Evolutionary conservation across 37 sponge, comb jelly and placozoan genomes (phyloP).

Genomic region (Tethya wilhelma): DNA sequence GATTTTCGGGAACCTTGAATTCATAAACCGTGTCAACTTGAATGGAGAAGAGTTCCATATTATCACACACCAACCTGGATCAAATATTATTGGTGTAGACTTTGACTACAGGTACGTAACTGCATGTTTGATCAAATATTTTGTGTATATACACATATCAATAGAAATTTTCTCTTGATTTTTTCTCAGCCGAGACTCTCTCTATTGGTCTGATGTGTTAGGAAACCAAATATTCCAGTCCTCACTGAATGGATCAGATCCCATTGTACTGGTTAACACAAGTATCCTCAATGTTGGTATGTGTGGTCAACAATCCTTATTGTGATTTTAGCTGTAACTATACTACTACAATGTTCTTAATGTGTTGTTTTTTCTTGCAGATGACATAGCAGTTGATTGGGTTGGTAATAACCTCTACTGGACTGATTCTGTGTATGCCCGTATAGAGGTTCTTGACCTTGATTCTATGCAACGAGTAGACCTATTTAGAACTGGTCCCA

Average conservation of each 20-base stretch:
- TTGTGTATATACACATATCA: not conserved
- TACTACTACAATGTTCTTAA: too few relatives aligned
- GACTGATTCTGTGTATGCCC: constrained; percentile 43
- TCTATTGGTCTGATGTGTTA: constrained; percentile 38
- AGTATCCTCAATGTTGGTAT: not conserved
- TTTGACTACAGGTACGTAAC: constrained; percentile 39
- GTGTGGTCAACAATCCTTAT: not conserved
- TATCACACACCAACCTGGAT: not conserved
- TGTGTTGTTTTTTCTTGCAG: constrained; percentile 10
- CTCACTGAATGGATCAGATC: not conserved
- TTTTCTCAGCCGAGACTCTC: not conserved
- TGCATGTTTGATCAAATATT: not conserved
- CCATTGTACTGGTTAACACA: constrained; percentile 10
- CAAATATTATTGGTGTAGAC: constrained; percentile 11
- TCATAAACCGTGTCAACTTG: constrained; percentile 20
- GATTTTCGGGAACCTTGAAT: constrained; percentile 13
- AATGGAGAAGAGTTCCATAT: constrained; percentile 13
- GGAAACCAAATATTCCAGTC: constrained; percentile 13
- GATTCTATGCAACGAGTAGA: constrained; percentile 1
- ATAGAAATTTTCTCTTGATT: not conserved
- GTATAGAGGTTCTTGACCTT: constrained; percentile 47
- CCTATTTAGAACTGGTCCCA: constrained; percentile 18
- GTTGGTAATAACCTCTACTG: constrained; percentile 74
- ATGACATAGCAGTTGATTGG: constrained; percentile 82
- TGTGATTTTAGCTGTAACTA: too few relatives aligned